These are phyloP conservation scores for Rhyacichthys aspro DNA, from an alignment of 2,797 vertebrate genomes.

Conservation along the genomic window DNA sequence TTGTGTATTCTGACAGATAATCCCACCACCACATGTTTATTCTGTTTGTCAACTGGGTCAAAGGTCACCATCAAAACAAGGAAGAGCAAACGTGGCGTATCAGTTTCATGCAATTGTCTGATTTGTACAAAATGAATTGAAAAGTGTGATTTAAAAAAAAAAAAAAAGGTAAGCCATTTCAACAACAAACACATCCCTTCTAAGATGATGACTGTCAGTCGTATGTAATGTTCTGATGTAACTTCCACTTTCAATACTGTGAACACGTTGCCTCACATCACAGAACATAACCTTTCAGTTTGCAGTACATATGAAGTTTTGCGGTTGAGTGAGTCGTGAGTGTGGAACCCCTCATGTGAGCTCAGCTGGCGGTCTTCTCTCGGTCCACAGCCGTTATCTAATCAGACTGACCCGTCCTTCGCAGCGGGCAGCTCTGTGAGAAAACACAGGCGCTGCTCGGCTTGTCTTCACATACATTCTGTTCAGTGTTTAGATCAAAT, in stretches of 20 bases:
- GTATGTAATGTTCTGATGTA: not conserved
- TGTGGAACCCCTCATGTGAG: conserved; percentile 42
- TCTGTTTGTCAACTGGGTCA: conserved; percentile 7
- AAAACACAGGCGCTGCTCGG: conserved; percentile 64
- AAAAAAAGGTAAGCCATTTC: not conserved
- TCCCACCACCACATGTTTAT: conserved; percentile 18
- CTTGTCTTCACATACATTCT: conserved; percentile 40
- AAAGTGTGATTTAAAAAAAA: not conserved
- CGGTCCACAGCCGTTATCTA: conserved; percentile 73
- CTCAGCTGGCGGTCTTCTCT: conserved; percentile 47
- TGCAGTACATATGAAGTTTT: not conserved
- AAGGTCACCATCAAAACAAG: conserved; percentile 23
- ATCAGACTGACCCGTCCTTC: conserved; percentile 68
- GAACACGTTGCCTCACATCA: not conserved
- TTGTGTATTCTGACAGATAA: conserved; percentile 26
- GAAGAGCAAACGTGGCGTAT: conserved; percentile 5
- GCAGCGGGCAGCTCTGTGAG: conserved; percentile 57
- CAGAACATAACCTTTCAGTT: not conserved
- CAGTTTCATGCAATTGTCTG: not conserved
- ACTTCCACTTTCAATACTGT: not conserved
- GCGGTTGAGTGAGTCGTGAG: conserved; percentile 20
- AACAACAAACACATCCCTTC: conserved; percentile 1
- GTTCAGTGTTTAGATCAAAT: too few species aligned
- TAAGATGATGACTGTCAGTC: not conserved
- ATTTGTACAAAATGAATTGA: not conserved